phyloP scores from a whole-genome alignment of 2,113 vertebrate genomes.

The Laticauda colubrina region DNA sequence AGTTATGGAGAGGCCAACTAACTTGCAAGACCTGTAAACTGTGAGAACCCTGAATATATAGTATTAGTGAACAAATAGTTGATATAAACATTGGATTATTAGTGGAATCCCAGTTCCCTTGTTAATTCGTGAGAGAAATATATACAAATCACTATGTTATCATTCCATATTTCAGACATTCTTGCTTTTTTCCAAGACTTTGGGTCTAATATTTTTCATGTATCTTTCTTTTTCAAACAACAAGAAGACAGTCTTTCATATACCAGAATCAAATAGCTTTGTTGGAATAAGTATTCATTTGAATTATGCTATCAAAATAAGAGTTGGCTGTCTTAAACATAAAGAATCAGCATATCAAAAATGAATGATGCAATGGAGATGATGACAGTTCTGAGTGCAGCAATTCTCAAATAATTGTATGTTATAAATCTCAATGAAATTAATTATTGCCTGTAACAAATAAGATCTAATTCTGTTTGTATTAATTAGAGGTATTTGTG shows the following conservation, averaged over 20 bases:
- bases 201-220: not conserved
- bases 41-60: not conserved
- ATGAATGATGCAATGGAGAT: not conserved
- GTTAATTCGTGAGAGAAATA: not conserved
- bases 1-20: not conserved
- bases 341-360: not conserved
- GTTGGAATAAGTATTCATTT: not conserved
- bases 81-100: not conserved
- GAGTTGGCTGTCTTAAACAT: not conserved
- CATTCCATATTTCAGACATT: not conserved
- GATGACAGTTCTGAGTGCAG: not conserved
- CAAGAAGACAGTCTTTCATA: not conserved
- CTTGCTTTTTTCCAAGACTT: not conserved
- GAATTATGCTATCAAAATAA: not conserved
- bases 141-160: not conserved
- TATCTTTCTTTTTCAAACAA: not conserved
- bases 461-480: not conserved
- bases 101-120: not conserved
- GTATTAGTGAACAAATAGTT: not conserved
- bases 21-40: not conserved
- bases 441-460: not conserved
- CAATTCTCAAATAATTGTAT: rapidly evolving
- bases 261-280: not conserved
- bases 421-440: not conserved
- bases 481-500: not conserved